A percentile compares a stretch with the other conserved stretches of the same genome.
These are phyloP conservation scores for Passer montanus DNA, from an alignment of 2,113 vertebrate species.

Conservation along the genomic window DNA sequence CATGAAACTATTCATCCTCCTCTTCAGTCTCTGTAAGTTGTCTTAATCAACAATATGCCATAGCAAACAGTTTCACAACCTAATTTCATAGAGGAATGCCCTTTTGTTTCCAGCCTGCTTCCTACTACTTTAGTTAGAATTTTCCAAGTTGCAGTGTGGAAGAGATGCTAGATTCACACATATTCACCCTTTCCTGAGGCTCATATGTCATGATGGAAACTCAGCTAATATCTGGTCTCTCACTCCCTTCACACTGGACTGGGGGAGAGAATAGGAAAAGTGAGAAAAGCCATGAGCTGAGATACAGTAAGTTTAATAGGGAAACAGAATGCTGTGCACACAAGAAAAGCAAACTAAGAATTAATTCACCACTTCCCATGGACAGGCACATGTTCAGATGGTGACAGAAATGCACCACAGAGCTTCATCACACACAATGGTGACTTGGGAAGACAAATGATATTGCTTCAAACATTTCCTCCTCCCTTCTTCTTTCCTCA, in stretches of 20 bases:
- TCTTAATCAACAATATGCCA: not conserved
- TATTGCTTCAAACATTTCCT: not conserved
- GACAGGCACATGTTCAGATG: not conserved
- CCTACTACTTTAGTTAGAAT: not conserved
- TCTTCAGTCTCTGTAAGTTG: not conserved
- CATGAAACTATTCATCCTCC: not conserved
- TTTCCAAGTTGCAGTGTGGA: not conserved
- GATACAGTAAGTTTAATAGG: not conserved
- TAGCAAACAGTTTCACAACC: not conserved
- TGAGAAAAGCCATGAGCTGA: not conserved
- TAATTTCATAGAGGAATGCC: fast-evolving
- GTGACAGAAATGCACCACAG: not conserved
- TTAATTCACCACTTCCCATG: not conserved
- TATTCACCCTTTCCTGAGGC: not conserved
- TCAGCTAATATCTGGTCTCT: not conserved
- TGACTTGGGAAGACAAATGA: fast-evolving
- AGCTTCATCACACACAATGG: fast-evolving
- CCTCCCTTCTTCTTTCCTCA: not conserved
- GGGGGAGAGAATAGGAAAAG: not conserved
- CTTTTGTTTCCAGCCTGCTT: not conserved
- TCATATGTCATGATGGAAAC: not conserved
- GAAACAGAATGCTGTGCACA: not conserved
- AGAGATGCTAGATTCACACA: not conserved
- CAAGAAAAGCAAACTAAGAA: not conserved
- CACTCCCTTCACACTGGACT: not conserved